A percentile compares a stretch with the other conserved stretches of the same genome.
Conservation (phyloP, 2,888 invertebrate species). For the Phlogophora meticulosa region DNA sequence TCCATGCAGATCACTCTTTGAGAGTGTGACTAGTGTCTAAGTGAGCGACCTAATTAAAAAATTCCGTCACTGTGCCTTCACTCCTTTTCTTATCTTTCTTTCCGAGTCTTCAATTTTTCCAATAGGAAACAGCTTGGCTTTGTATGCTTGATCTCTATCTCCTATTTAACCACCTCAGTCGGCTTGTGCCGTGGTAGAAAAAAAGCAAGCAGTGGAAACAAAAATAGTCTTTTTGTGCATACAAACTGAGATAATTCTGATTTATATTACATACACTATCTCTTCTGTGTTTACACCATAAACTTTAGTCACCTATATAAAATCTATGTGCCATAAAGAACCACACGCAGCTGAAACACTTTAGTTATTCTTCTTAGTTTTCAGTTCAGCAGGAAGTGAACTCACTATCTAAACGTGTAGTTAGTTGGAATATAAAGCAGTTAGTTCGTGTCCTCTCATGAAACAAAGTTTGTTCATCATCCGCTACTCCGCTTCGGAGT, state of each 20-base stretch:
- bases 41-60: not conserved
- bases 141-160: no score
- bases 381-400: constrained; percentile 35
- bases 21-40: not conserved
- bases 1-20: not conserved
- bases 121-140: not conserved
- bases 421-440: constrained; percentile 61
- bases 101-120: not conserved
- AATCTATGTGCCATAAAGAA: not conserved
- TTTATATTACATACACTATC: not conserved
- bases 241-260: no score
- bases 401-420: constrained; percentile 43
- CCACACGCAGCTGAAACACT: constrained; percentile 8
- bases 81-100: not conserved
- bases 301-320: not conserved
- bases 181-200: not conserved
- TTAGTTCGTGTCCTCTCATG: constrained; percentile 46
- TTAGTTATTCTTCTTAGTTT: constrained; percentile 43
- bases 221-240: no score
- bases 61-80: no score
- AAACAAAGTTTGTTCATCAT: constrained; percentile 60
- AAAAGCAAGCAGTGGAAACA: no score
- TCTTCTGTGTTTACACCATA: not conserved
- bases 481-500: constrained; percentile 15
- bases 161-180: no score